phyloP scores from a whole-genome alignment of 2,888 invertebrate species.

The Xanthorhoe designata region DNA sequence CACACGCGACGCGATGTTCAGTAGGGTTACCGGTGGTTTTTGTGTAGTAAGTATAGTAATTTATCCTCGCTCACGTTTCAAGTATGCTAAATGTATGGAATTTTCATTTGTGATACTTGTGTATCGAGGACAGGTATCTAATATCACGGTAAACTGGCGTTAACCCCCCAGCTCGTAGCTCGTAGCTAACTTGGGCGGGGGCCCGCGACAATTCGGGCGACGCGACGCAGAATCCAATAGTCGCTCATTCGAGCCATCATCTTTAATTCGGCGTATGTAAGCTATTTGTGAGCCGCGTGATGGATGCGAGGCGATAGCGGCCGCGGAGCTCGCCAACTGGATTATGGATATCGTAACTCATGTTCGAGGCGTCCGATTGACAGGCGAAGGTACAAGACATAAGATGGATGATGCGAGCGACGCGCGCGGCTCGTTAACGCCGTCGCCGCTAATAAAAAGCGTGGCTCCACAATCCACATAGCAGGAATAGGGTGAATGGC shows the following conservation, averaged over 20 bases:
- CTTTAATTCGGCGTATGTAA: neutral
- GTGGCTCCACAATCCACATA: slow-evolving; percentile 14
- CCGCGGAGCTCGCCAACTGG: neutral
- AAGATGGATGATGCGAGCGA: slow-evolving; percentile 2
- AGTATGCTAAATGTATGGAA: too few species aligned
- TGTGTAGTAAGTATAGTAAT: too few species aligned
- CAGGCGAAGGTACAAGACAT: neutral
- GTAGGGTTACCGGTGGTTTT: too few species aligned
- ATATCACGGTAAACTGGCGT: too few species aligned
- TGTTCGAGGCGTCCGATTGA: slow-evolving; percentile 9
- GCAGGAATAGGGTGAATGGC: slow-evolving; percentile 6
- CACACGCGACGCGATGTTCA: neutral
- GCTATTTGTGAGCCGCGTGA: slow-evolving; percentile 1
- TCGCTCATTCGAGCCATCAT: neutral
- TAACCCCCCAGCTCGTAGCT: too few species aligned
- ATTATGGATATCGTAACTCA: slow-evolving; percentile 7
- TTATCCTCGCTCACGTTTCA: too few species aligned
- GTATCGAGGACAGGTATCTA: too few species aligned
- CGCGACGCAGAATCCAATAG: neutral
- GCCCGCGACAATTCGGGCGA: too few species aligned
- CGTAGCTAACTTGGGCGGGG: too few species aligned
- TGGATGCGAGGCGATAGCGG: neutral
- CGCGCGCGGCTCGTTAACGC: neutral
- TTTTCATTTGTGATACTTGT: too few species aligned
- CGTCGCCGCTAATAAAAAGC: slow-evolving; percentile 13